Conservation (phyloP, 2,113 vertebrate species). For the Etheostoma spectabile region DNA sequence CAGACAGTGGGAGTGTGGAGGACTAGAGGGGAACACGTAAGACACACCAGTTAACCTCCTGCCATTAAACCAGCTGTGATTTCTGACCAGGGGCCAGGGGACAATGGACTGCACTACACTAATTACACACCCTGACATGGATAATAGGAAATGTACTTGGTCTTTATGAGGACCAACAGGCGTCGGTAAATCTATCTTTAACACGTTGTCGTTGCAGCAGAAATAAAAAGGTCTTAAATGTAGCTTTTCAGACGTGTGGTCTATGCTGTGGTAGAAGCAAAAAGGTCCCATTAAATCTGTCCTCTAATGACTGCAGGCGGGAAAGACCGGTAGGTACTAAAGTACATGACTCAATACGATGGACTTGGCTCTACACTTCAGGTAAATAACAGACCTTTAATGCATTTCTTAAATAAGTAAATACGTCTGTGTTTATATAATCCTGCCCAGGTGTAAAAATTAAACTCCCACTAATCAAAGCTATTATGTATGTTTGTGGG, state of each 20-base stretch:
- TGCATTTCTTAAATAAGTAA: constrained; percentile 14
- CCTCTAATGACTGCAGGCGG: constrained; percentile 15
- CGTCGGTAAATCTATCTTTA: constrained; percentile 32
- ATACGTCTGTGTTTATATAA: constrained; percentile 36
- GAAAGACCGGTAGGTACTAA: constrained; percentile 14
- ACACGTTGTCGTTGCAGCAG: constrained; percentile 34
- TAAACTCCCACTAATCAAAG: constrained; percentile 11
- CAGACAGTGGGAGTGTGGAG: constrained; percentile 72
- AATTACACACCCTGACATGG: constrained; percentile 79
- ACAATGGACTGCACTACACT: constrained; percentile 82
- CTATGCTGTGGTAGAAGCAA: constrained; percentile 8
- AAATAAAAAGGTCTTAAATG: constrained; percentile 43
- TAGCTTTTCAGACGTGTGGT: constrained; percentile 11
- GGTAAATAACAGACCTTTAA: constrained; percentile 31
- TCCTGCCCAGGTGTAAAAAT: constrained; percentile 36
- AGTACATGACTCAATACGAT: background rate
- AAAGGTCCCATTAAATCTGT: constrained; percentile 30
- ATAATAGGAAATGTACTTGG: constrained; percentile 60
- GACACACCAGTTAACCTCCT: constrained; percentile 74
- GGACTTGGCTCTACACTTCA: background rate
- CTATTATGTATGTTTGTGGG: constrained; percentile 10
- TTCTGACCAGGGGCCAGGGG: constrained; percentile 80
- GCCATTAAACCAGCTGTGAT: constrained; percentile 82
- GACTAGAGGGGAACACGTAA: constrained; percentile 68
- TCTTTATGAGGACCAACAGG: constrained; percentile 70